Evolutionary conservation across 1,140 invertebrate genomes (phyloP).

Genomic region (Thereuonema tuberculata): DNA sequence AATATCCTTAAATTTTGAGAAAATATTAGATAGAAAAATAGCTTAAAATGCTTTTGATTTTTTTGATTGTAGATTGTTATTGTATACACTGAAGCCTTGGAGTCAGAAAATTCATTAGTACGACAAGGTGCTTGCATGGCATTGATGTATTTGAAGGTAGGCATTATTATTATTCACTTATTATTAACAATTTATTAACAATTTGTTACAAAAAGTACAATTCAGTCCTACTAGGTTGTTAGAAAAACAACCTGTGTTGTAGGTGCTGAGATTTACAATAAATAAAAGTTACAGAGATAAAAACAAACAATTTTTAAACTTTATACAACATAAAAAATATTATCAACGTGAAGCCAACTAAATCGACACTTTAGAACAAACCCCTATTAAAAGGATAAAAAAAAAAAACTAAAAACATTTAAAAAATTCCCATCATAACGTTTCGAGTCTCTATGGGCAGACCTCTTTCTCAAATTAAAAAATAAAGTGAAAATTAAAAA

Average conservation of each 20-base stretch:
- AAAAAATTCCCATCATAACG: too few species aligned
- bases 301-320: not conserved
- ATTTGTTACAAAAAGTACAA: too few species aligned
- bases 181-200: not conserved
- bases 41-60: slow-evolving; percentile 21
- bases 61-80: slow-evolving; percentile 21
- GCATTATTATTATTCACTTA: not conserved
- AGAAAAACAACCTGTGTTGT: not conserved
- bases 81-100: slow-evolving; percentile 28
- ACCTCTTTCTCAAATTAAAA: too few species aligned
- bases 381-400: too few species aligned
- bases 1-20: slow-evolving; percentile 25
- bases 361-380: too few species aligned
- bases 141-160: slow-evolving; percentile 9
- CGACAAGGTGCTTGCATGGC: slow-evolving; percentile 27
- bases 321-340: not conserved
- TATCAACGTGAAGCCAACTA: not conserved
- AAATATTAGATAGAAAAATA: slow-evolving; percentile 25
- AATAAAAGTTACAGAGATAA: not conserved
- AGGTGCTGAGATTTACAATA: not conserved
- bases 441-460: too few species aligned
- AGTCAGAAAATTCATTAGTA: slow-evolving; percentile 26
- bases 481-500: too few species aligned
- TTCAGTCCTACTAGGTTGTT: not conserved
- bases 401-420: too few species aligned